Base-by-base conservation (phyloP, 2,113 vertebrate genomes). In the Python bivittatus region DNA sequence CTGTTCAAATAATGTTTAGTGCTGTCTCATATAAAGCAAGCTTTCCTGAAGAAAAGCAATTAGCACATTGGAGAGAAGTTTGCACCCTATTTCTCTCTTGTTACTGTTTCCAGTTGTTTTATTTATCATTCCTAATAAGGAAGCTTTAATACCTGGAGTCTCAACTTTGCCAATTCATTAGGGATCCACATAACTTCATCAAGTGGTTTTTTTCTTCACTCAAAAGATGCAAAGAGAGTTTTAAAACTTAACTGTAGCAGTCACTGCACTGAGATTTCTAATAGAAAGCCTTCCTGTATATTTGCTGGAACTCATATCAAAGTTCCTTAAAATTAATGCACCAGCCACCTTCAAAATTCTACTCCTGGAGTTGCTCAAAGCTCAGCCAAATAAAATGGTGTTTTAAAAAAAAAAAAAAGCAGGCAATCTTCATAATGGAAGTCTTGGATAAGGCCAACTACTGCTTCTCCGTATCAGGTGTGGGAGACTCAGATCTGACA, bases 401-500 rank as follows among this genome's bases (percentile, higher is more conserved):
- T 27, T 4, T 20, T 42, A 3, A 27, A 33, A 44, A 86, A 27
- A 57, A 53, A 86, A 86, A 25, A 54, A 54, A 86, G 15, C 27
- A 33, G 38, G 42, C 72, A 4, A 38, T 38, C 86, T 60, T n/a
- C 48, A 52, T 60, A 52, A 23, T 9, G 12, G 87, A 84, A 92
- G 27, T 11, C 3, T 11, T 53, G 57, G 48, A 22, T 86, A 27
- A 23, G 90, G 52, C 84, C 58, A 90, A 52, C 92, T 64, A 53
- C 44, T 93, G 85, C 64, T 56, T 52, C 12, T 52, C 1, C 1
- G 9, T 79, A 57, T 79, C 91, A 60, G 54, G 38, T 86, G 25
- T 33, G 86, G 44, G 3, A 5, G 57, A 8, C 33, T 79, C 33
- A 48, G 88, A 93, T 88, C 91, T 93, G 94, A 58, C 20, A 57